Evolutionary conservation across 1,140 invertebrate genomes (phyloP), one percentile per base, ranked within the genome.

Genomic region (Eriosoma lanigerum): DNA sequence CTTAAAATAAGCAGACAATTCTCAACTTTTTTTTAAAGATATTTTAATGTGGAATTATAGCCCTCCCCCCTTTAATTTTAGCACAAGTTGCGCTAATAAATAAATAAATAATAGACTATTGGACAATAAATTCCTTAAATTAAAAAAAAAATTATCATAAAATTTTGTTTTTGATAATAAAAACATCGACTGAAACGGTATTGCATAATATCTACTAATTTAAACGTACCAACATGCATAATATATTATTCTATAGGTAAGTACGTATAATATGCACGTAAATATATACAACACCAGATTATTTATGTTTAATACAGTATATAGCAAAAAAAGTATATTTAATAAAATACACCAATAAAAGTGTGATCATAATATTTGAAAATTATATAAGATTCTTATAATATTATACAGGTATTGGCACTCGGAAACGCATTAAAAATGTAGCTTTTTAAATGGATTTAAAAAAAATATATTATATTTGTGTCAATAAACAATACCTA

Each of bases 261-360:
- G 62, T n/a, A 38, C 32, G 32, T 3, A 38, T 66, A 44, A 46
- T 15, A 66, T 38, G 32, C 15, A 24, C 26, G 26, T 15, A 29
- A 15, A 17, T 62, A 29, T 3, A 66, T 62, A 29, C 6, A 66
- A 72, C 24, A 50, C 44, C 4, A 3, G 48, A 52, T 52, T 19
- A 52, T 72, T 70, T 52, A 72, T 72, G 52, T n/a, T n/a, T n/a
- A n/a, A n/a, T 70, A 70, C 17, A 52, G n/a, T 29, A 72, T 52
- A 72, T 46, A 66, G 32, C 8, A 8, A 38, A 38, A 38, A 4
- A n/a, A n/a, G 44, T 32, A 68, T 38, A n/a, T 6, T 44, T 66
- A 66, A 64, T 26, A 52, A 19, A 2, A 3, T 46, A 26, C 15
- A 38, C 21, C 9, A 68, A 68, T 48, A 68, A 12, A 52, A 72